Percentiles rank a stretch among this genome's conserved stretches.
phyloP scores from a whole-genome alignment of 2,888 invertebrate species.

The Caenorhabditis plicata region DNA sequence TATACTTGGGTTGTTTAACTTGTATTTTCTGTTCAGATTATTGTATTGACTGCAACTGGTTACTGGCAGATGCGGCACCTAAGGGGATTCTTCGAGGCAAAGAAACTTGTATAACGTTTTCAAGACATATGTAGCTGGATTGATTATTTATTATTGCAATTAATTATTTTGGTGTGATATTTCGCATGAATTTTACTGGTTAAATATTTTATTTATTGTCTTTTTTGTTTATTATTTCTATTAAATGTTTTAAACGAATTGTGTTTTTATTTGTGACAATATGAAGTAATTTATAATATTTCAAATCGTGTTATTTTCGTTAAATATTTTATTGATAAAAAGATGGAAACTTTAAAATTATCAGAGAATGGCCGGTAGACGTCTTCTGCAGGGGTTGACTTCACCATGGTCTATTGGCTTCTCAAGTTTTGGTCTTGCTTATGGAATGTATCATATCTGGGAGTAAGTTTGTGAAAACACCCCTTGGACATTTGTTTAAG shows the following conservation, averaged over 20 bases:
- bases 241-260: not conserved
- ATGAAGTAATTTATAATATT: too few relatives aligned
- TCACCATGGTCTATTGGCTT: constrained; percentile 59
- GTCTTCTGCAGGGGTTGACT: constrained; percentile 50
- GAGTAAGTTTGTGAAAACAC: constrained; percentile 44
- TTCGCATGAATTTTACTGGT: not conserved
- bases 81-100: constrained; percentile 98
- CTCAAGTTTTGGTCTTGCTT: constrained; percentile 54
- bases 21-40: constrained; percentile 82
- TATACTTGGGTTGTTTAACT: too few relatives aligned
- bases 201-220: constrained; percentile 1
- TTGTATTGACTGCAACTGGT: constrained; percentile 86
- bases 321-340: not conserved
- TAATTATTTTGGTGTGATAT: not conserved
- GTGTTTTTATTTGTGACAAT: not conserved
- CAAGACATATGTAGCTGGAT: not conserved
- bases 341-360: not conserved
- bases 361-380: constrained; percentile 39
- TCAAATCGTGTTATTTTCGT: not conserved
- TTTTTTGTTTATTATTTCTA: not conserved
- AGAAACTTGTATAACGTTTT: constrained; percentile 79
- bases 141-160: not conserved
- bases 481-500: too few relatives aligned
- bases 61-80: constrained; percentile 99
- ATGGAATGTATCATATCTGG: constrained; percentile 59